Conservation (phyloP, 2,113 vertebrate genomes). For the Psephotus haematonotus region DNA sequence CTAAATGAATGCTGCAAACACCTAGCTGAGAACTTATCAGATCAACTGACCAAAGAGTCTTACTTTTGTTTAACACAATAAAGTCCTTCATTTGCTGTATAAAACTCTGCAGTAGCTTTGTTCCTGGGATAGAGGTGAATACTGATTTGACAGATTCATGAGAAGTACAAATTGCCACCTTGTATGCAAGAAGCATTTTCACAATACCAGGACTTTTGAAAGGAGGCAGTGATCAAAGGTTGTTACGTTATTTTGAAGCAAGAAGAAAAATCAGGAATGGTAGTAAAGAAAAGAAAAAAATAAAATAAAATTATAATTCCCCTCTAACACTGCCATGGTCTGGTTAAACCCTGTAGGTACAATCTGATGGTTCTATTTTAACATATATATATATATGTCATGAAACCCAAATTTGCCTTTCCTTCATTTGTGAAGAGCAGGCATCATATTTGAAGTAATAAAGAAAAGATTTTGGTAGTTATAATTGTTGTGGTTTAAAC, state of each 20-base stretch:
- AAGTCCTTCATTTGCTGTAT: not conserved
- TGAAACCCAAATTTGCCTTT: not conserved
- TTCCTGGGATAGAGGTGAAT: not conserved
- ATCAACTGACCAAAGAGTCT: not conserved
- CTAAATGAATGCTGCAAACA: not conserved
- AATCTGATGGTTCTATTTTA: not conserved
- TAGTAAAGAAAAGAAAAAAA: not conserved
- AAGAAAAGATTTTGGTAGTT: not conserved
- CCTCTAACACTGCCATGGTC: not conserved
- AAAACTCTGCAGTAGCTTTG: not conserved
- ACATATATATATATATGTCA: not conserved
- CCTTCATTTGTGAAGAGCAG: not conserved
- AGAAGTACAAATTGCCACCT: not conserved
- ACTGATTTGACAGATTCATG: not conserved
- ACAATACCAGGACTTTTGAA: not conserved
- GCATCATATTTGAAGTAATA: not conserved
- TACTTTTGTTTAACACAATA: not conserved
- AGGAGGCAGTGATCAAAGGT: not conserved
- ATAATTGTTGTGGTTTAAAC: not conserved
- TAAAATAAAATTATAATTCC: not conserved
- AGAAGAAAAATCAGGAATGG: not conserved
- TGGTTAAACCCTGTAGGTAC: not conserved
- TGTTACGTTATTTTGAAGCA: not conserved
- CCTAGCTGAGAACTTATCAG: not conserved
- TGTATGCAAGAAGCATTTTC: not conserved